A percentile compares a stretch with the other conserved stretches of the same genome.
phyloP scores from a whole-genome alignment of 64 coral and sea anemone species.

The Acropora tenuis region DNA sequence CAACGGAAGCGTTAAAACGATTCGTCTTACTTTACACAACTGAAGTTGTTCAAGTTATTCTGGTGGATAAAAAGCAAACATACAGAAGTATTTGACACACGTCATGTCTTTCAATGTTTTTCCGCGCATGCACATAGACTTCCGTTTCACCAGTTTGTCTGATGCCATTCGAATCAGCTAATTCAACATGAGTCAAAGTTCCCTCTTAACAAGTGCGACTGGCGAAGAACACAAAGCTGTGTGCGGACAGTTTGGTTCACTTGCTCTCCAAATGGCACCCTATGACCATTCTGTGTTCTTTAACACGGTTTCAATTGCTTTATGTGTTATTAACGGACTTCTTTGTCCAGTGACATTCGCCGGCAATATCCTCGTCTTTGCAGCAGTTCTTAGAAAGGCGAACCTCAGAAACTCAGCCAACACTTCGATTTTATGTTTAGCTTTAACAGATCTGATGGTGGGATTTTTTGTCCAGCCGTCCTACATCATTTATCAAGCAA shows the following conservation, averaged over 20 bases:
- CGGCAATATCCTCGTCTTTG: conserved; percentile 39
- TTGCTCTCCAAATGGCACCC: conserved; percentile 22
- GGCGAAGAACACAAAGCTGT: background rate
- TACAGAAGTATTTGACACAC: too few species aligned
- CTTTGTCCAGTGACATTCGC: conserved; percentile 29
- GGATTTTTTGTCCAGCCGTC: conserved; percentile 40
- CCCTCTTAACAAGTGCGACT: background rate
- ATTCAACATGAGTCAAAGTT: background rate
- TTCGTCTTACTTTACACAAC: background rate
- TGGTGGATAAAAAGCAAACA: too few species aligned
- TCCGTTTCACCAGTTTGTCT: background rate
- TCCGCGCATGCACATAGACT: too few species aligned
- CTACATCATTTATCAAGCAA: conserved; percentile 47
- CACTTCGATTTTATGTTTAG: conserved; percentile 42
- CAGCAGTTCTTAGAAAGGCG: conserved; percentile 27
- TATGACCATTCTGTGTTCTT: background rate
- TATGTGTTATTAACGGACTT: conserved; percentile 45
- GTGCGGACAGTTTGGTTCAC: background rate
- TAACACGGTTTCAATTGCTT: background rate
- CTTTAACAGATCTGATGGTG: conserved; percentile 38
- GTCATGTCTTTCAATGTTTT: too few species aligned
- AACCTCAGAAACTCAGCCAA: conserved; percentile 3
- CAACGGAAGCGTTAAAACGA: too few species aligned
- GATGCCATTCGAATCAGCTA: too few species aligned
- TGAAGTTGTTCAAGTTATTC: too few species aligned